Base-by-base conservation (phyloP, 2,113 vertebrate species). In the Peromyscus californicus region DNA sequence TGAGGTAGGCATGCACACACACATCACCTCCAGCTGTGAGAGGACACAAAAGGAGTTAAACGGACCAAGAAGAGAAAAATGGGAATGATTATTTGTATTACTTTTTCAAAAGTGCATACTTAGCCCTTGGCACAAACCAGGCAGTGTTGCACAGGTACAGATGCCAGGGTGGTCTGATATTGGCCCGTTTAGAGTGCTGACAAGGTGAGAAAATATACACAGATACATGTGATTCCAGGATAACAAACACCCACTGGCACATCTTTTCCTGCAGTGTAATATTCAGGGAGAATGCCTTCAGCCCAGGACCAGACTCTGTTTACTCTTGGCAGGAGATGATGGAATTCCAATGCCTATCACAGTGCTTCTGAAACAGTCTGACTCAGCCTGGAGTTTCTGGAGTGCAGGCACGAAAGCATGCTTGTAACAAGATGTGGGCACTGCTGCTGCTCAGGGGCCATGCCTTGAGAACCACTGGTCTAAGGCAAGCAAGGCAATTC, bases 1-100 rank as follows among this genome's bases (percentile, higher is more conserved):
- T 99, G 96, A 99, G 98, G 98, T 99, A 99, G 88, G 99, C 98
- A 2, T 98, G 99, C 67, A 99, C 98, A 72, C 99, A 97, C 21
- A 98, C 95, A 0, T 98, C 98, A 21, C 99, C 99, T 96, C 99
- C 99, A 0, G 99, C 99, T 99, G 97, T 2, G 83, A 98, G 17
- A 93, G 1, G 96, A 93, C 70, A 85, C 29, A 90, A 31, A 36
- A 0, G 24, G 48, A 31, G 61, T 3, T 69, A 39, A 93, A 29
- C 5, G 63, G 39, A 45, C 15, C 2, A 59, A 83, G 15, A 21
- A 17, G 12, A 45, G 13, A n/a, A 7, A 29, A 31, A 31, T 6
- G 22, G 61, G n/a, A 39, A 67, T 1, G 4, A 12, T 42, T 65
- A 57, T 5, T 54, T 29, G 48, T 16, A 45, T 19, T 79, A 45